phyloP scores from a whole-genome alignment of 2,888 invertebrate species.

The Orthosia gracilis region DNA sequence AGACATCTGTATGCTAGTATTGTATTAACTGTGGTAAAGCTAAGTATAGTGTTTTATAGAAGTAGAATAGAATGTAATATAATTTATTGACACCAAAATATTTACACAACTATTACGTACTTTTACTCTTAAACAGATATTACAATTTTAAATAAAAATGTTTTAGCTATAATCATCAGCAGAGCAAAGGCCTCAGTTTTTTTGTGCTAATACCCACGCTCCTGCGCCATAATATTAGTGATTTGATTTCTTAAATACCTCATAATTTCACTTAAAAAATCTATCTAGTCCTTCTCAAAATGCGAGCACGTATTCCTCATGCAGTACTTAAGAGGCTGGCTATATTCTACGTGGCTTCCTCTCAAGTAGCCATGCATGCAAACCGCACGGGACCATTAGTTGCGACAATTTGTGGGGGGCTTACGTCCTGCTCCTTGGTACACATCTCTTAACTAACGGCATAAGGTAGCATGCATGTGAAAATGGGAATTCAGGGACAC shows the following conservation, averaged over 20 bases:
- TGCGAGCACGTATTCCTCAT: conserved; percentile 36
- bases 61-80: no score
- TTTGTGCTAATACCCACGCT: no score
- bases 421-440: conserved; percentile 42
- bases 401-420: conserved; percentile 55
- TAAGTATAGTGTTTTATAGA: no score
- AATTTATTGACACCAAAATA: no score
- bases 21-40: no score
- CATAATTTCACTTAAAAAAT: not conserved
- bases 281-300: not conserved
- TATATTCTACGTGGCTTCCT: conserved; percentile 47
- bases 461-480: conserved; percentile 31
- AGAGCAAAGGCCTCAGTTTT: no score
- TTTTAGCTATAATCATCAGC: no score
- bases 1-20: no score
- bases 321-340: conserved; percentile 29
- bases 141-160: no score
- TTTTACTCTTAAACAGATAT: no score
- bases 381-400: conserved; percentile 51
- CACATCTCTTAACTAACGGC: conserved; percentile 41
- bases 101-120: no score
- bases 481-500: conserved; percentile 26
- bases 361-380: conserved; percentile 47
- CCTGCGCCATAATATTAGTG: no score
- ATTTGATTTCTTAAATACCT: not conserved